Percentiles rank a stretch among this genome's conserved stretches.
These are phyloP conservation scores for Cantharis flavilabris DNA, from an alignment of 2,888 invertebrate species.

Conservation along the genomic window DNA sequence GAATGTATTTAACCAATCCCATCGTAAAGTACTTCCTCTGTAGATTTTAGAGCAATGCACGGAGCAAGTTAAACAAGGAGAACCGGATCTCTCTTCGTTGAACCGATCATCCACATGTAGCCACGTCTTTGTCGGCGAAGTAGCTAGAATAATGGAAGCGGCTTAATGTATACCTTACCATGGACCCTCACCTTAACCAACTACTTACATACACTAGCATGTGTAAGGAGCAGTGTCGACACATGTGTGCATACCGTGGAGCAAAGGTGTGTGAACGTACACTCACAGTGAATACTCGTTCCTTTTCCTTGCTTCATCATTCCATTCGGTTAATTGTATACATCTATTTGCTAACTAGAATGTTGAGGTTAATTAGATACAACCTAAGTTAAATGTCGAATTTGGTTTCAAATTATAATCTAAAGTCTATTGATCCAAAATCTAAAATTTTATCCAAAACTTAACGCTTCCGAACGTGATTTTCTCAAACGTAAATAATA, in stretches of 20 bases:
- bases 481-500: not conserved
- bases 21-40: conserved; percentile 48
- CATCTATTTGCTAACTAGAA: conserved; percentile 44
- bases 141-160: conserved; percentile 55
- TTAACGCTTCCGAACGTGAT: not conserved
- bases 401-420: not conserved
- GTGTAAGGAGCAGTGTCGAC: conserved; percentile 56
- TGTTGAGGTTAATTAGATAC: conserved; percentile 25
- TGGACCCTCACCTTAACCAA: conserved; percentile 52
- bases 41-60: conserved; percentile 55
- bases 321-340: conserved; percentile 40
- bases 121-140: conserved; percentile 50
- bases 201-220: conserved; percentile 54
- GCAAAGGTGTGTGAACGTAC: conserved; percentile 53
- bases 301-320: conserved; percentile 32
- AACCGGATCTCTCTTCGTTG: conserved; percentile 20
- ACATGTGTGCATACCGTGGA: conserved; percentile 47
- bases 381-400: conserved; percentile 2
- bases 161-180: conserved; percentile 51
- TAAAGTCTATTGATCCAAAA: not conserved
- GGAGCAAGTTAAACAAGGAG: conserved; percentile 49
- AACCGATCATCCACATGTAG: conserved; percentile 35
- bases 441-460: not conserved
- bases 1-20: conserved; percentile 39
- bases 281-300: conserved; percentile 38